These are phyloP conservation scores for Theristus sp. DNA, from an alignment of 2,888 invertebrate species.

Conservation along the genomic window DNA sequence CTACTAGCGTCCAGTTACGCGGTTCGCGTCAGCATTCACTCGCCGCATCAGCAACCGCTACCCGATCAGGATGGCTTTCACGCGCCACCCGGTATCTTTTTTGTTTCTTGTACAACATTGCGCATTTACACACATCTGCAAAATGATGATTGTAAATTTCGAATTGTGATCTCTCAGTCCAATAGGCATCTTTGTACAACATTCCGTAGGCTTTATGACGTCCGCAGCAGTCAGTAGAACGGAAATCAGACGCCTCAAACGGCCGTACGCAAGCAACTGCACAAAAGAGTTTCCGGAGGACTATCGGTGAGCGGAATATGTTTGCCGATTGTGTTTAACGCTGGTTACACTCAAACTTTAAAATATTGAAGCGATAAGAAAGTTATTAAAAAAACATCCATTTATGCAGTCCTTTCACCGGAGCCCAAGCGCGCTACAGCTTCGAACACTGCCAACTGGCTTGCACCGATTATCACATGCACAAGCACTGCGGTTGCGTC, in stretches of 20 bases:
- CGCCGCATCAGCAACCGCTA: background rate
- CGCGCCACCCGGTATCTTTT: background rate
- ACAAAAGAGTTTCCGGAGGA: background rate
- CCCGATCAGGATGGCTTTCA: background rate
- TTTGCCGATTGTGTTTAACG: too few species aligned
- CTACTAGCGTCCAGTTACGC: background rate
- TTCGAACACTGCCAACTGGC: background rate
- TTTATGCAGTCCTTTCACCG: too few species aligned
- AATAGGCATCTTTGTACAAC: too few species aligned
- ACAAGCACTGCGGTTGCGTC: background rate
- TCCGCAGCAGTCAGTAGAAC: background rate
- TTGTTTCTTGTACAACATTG: background rate
- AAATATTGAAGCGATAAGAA: too few species aligned
- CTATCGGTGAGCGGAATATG: background rate
- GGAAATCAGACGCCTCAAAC: background rate
- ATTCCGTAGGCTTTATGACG: background rate
- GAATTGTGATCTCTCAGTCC: too few species aligned
- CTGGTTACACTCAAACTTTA: too few species aligned
- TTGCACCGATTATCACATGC: background rate
- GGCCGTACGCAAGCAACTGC: background rate
- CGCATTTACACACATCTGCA: too few species aligned
- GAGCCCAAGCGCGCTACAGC: too few species aligned
- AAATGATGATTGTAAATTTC: too few species aligned
- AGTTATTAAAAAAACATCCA: too few species aligned
- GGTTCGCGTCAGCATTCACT: background rate